Evolutionary conservation across 2,113 vertebrate genomes (phyloP), one percentile per base, ranked within the genome.

Genomic region (pig (Sus scrofa)): DNA sequence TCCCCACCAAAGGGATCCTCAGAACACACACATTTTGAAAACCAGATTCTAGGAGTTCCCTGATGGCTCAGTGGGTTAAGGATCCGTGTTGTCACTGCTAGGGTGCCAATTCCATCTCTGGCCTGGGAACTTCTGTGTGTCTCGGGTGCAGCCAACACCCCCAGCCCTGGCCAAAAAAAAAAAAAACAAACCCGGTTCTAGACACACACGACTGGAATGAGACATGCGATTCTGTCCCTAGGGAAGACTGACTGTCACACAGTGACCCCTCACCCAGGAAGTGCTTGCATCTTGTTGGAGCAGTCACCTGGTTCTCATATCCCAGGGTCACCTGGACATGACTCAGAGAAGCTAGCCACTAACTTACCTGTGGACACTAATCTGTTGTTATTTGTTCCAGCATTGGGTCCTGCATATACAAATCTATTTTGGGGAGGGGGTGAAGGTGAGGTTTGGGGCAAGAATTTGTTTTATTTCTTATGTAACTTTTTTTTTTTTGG

Each of bases 241-340:
- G 30, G 62, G 27, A 16, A 60, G 24, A 16, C 19, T 34, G 39
- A 37, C 6, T 6, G 22, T 9, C 68, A 14, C 20, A 1, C 34
- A 19, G 78, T 44, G 32, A 30, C 62, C 3, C 22, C 18, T 63
- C 15, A 26, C 24, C 60, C 32, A 15, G 11, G 58, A 30, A 70
- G 7, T 19, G 3, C 37, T 16, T 75, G 58, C 30, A 7, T 52
- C 34, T 37, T 18, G 2, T 6, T 5, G 32, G 56, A 71, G 26
- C 52, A 62, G n/a, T 34, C 4, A 44, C 44, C 44, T 44, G 44
- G 34, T 50, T 81, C 22, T 12, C 2, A 0, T 24, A 6, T 93
- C 58, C 18, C 0, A 0, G 2, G 4, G 16, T 56, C 7, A 34
- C 62, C 2, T 7, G 37, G 60, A 52, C 27, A 6, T 30, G 54